These are phyloP conservation scores for Sturnira hondurensis DNA, from an alignment of 2,113 vertebrate species.

Conservation along the genomic window DNA sequence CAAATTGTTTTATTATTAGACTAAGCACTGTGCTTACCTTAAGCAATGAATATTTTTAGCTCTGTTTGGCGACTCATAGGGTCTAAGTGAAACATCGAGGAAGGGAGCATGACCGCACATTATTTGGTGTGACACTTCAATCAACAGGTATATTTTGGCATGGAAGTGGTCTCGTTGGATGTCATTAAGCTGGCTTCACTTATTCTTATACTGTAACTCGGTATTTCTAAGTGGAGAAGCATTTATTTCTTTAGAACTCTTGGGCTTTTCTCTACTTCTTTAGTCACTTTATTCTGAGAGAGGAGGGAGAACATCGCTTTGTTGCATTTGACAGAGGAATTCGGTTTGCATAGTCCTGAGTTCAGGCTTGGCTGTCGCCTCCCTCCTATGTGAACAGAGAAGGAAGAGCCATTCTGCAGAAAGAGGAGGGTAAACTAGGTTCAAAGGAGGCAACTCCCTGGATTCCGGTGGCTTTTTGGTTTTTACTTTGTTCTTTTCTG, in stretches of 20 bases:
- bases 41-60: constrained; percentile 30
- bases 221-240: not conserved
- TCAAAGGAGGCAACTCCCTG: not conserved
- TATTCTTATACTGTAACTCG: not conserved
- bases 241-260: not conserved
- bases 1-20: constrained; percentile 35
- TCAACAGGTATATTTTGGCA: not conserved
- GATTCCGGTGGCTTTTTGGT: not conserved
- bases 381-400: not conserved
- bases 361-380: not conserved
- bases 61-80: not conserved
- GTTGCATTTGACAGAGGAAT: not conserved
- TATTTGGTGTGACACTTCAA: not conserved
- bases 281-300: not conserved
- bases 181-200: not conserved
- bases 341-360: not conserved
- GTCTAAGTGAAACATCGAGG: not conserved
- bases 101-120: not conserved
- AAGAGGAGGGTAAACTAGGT: not conserved
- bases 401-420: not conserved
- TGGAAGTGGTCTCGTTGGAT: not conserved
- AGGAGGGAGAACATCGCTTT: not conserved
- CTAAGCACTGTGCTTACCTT: constrained; percentile 11
- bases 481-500: not conserved
- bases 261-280: not conserved